Evolutionary conservation across 2,797 vertebrate genomes (phyloP).

Genomic region (Megaceryle alcyon): DNA sequence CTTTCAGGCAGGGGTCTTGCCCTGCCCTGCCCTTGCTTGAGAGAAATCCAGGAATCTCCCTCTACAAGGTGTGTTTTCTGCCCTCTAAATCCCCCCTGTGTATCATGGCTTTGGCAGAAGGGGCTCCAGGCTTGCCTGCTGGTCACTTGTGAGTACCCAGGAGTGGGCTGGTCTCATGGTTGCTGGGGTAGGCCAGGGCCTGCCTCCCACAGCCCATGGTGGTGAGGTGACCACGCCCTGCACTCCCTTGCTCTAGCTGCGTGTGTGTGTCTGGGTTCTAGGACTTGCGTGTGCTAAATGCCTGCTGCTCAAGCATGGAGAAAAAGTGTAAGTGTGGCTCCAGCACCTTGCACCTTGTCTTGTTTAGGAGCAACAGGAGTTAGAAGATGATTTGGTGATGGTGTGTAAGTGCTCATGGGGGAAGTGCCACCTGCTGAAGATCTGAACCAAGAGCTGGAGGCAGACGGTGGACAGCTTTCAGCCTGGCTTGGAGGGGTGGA

Average conservation of each 20-base stretch:
- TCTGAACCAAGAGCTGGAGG: not conserved
- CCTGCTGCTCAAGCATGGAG: not conserved
- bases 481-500: not conserved
- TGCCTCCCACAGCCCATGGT: fast-evolving
- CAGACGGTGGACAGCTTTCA: not conserved
- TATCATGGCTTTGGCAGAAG: not conserved
- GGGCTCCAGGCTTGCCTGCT: fast-evolving
- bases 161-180: not conserved
- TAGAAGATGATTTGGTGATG: not conserved
- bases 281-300: not conserved
- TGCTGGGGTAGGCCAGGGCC: fast-evolving
- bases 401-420: not conserved
- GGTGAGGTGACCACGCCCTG: fast-evolving
- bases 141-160: fast-evolving
- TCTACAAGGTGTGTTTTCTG: not conserved
- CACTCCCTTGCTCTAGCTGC: not conserved
- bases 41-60: not conserved
- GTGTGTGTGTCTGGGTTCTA: fast-evolving
- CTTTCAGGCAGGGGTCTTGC: not conserved
- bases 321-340: not conserved
- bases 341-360: not conserved
- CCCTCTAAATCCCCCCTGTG: not conserved
- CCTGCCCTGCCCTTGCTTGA: not conserved
- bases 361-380: not conserved
- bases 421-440: not conserved